Evolutionary conservation across 2,113 vertebrate genomes (phyloP).

Genomic region (Hepsetus odoe): DNA sequence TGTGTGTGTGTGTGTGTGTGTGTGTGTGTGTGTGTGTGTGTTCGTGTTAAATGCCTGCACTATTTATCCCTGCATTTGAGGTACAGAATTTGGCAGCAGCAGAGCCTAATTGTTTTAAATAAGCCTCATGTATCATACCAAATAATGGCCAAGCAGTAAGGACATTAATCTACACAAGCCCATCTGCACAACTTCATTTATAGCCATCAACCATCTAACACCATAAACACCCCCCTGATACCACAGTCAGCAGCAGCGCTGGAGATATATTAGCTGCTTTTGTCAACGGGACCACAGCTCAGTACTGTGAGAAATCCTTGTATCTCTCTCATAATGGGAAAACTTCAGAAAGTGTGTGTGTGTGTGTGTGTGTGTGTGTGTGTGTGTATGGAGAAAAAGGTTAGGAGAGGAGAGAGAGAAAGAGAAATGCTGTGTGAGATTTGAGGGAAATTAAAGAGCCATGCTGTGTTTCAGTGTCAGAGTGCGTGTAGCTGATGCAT

Average conservation of each 20-base stretch:
- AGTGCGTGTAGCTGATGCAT: constrained; percentile 20
- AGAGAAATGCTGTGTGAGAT: neutral
- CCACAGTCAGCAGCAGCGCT: constrained; percentile 15
- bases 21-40: neutral
- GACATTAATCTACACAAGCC: constrained; percentile 76
- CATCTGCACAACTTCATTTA: constrained; percentile 74
- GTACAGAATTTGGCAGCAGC: constrained; percentile 70
- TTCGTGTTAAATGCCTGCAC: constrained; percentile 43
- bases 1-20: neutral
- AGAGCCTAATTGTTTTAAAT: constrained; percentile 76
- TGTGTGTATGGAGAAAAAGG: no score
- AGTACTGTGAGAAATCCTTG: neutral
- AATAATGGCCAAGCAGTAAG: constrained; percentile 68
- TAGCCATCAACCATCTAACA: constrained; percentile 45
- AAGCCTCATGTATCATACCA: constrained; percentile 68
- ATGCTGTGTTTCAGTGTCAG: constrained; percentile 11
- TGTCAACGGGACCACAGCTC: no score
- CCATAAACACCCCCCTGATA: constrained; percentile 51
- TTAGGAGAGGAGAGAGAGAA: no score
- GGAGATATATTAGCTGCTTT: constrained; percentile 21
- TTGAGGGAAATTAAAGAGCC: constrained; percentile 11
- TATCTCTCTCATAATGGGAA: neutral
- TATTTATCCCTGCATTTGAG: constrained; percentile 62
- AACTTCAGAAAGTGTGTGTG: neutral
- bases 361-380: neutral